A percentile compares a stretch with the other conserved stretches of the same genome.
Conservation (phyloP, 2,888 invertebrate genomes). For the Metellina segmentata region DNA sequence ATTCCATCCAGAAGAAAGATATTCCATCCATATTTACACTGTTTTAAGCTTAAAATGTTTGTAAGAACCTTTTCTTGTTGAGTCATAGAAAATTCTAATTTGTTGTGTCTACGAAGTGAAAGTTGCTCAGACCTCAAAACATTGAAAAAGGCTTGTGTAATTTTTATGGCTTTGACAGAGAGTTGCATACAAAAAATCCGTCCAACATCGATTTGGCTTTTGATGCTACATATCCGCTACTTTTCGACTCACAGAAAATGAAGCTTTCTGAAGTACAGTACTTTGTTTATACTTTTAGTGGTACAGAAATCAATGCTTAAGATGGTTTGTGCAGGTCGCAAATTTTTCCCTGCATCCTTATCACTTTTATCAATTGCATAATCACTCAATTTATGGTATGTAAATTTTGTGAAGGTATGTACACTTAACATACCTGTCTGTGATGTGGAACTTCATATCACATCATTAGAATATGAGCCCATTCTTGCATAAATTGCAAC, state of each 20-base stretch:
- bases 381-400: too few species aligned
- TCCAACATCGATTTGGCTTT: background rate
- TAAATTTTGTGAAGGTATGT: too few species aligned
- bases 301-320: too few species aligned
- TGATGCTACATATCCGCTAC: background rate
- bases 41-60: background rate
- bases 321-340: too few species aligned
- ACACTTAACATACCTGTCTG: background rate
- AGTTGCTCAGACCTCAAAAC: background rate
- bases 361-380: too few species aligned
- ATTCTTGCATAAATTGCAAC: background rate
- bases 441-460: conserved; percentile 21
- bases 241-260: background rate
- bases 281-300: too few species aligned
- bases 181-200: background rate
- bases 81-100: background rate
- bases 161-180: background rate
- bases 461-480: conserved; percentile 3
- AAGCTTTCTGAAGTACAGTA: too few species aligned
- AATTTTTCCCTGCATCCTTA: too few species aligned
- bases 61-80: background rate
- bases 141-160: background rate
- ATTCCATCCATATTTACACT: conserved; percentile 25
- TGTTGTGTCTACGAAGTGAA: background rate
- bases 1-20: conserved; percentile 24